These are phyloP conservation scores for Grapholita molesta DNA, from an alignment of 1,140 invertebrate genomes.

Conservation along the genomic window DNA sequence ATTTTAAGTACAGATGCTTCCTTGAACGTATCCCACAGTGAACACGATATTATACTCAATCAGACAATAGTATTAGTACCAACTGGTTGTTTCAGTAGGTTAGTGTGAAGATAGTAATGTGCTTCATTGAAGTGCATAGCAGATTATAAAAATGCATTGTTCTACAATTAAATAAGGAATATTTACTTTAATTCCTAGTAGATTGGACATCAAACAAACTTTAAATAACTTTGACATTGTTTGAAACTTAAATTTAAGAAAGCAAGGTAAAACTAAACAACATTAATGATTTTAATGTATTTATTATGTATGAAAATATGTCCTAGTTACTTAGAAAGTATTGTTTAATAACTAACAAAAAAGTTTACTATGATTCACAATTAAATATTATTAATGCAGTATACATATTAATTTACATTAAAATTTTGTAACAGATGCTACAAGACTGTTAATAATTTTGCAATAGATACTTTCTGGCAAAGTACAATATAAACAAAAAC, in stretches of 20 bases:
- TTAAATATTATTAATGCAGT: background rate
- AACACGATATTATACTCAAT: no score
- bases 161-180: no score
- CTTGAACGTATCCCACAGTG: no score
- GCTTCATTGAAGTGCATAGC: no score
- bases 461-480: slow-evolving; percentile 5
- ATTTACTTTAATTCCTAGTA: no score
- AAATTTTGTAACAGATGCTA: background rate
- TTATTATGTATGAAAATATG: slow-evolving; percentile 73
- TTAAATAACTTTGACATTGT: no score
- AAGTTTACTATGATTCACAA: background rate
- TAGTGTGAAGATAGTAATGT: no score
- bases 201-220: no score
- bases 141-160: no score
- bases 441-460: background rate
- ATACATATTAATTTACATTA: background rate
- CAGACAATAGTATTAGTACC: no score
- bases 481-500: background rate
- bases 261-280: background rate
- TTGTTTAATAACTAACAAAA: slow-evolving; percentile 57
- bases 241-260: background rate
- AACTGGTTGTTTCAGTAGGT: no score
- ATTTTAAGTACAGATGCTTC: no score
- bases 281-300: slow-evolving; percentile 41
- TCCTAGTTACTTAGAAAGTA: slow-evolving; percentile 72